These are phyloP conservation scores for Andrena marginata DNA, from an alignment of 2,888 invertebrate species.

Conservation along the genomic window DNA sequence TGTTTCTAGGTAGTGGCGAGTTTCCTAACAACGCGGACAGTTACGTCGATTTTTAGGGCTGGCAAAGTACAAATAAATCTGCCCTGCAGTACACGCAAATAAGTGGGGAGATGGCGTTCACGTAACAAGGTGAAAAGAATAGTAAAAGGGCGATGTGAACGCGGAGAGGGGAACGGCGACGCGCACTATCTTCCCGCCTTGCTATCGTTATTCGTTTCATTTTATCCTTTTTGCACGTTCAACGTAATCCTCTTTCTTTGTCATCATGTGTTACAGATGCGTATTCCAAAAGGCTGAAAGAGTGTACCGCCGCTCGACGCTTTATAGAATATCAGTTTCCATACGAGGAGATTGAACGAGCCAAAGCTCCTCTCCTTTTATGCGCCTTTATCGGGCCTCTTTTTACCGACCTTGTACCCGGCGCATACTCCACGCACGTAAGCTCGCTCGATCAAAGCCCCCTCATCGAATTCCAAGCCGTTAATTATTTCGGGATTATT, in stretches of 20 bases:
- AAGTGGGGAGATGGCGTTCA: slow-evolving; percentile 13
- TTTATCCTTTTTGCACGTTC: slow-evolving; percentile 52
- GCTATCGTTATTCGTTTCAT: slow-evolving; percentile 52
- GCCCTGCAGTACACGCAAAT: slow-evolving; percentile 31
- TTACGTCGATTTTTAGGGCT: slow-evolving; percentile 24
- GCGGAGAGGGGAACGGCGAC: not conserved
- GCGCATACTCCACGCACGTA: slow-evolving; percentile 39
- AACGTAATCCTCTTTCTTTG: slow-evolving; percentile 67
- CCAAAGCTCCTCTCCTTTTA: slow-evolving; percentile 55
- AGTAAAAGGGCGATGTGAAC: not conserved
- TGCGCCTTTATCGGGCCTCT: slow-evolving; percentile 55
- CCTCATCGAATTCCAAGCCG: slow-evolving; percentile 51
- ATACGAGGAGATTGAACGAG: slow-evolving; percentile 65
- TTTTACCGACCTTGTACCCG: slow-evolving; percentile 59
- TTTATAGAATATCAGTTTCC: slow-evolving; percentile 69
- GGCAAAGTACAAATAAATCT: slow-evolving; percentile 19
- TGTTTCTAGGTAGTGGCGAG: no score
- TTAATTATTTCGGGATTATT: slow-evolving; percentile 68
- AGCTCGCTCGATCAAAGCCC: slow-evolving; percentile 55
- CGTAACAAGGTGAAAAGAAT: not conserved
- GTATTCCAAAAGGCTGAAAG: slow-evolving; percentile 61
- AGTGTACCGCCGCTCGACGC: slow-evolving; percentile 49
- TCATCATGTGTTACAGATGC: slow-evolving; percentile 63
- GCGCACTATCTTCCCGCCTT: slow-evolving; percentile 7
- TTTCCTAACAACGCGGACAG: not conserved